Conservation (phyloP, 2,888 invertebrate species). For the Andrena camellia region DNA sequence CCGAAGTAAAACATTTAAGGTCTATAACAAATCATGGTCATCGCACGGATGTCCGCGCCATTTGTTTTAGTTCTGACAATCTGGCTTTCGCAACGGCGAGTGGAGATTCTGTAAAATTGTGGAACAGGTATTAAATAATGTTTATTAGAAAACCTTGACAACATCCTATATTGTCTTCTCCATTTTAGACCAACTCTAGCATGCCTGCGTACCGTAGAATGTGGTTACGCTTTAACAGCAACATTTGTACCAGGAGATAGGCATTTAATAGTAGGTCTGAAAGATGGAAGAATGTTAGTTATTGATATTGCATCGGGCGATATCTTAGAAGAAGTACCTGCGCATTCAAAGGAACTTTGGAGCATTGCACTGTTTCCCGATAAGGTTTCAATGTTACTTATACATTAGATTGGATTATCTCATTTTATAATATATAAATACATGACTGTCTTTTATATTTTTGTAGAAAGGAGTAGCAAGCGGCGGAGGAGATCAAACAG, state of each 20-base stretch:
- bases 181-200: slow-evolving; percentile 86
- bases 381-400: slow-evolving; percentile 81
- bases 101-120: slow-evolving; percentile 95
- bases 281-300: slow-evolving; percentile 93
- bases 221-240: slow-evolving; percentile 90
- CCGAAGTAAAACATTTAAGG: slow-evolving; percentile 88
- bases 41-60: slow-evolving; percentile 94
- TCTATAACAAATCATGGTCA: slow-evolving; percentile 93
- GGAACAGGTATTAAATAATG: slow-evolving; percentile 90
- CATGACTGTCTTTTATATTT: slow-evolving; percentile 11
- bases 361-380: slow-evolving; percentile 93
- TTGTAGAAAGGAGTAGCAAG: slow-evolving; percentile 90
- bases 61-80: slow-evolving; percentile 96
- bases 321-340: slow-evolving; percentile 92
- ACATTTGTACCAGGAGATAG: slow-evolving; percentile 96
- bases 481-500: slow-evolving; percentile 95
- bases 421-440: slow-evolving; percentile 32
- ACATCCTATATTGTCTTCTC: slow-evolving; percentile 1
- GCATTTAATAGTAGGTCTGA: slow-evolving; percentile 94
- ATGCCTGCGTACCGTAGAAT: slow-evolving; percentile 88
- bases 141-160: not conserved
- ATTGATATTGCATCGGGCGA: slow-evolving; percentile 94
- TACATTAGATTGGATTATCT: slow-evolving; percentile 26
- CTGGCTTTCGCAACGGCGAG: slow-evolving; percentile 94
- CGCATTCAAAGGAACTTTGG: slow-evolving; percentile 93